Conservation (phyloP, 2,113 vertebrate species). For the Hyperoodon ampullatus region DNA sequence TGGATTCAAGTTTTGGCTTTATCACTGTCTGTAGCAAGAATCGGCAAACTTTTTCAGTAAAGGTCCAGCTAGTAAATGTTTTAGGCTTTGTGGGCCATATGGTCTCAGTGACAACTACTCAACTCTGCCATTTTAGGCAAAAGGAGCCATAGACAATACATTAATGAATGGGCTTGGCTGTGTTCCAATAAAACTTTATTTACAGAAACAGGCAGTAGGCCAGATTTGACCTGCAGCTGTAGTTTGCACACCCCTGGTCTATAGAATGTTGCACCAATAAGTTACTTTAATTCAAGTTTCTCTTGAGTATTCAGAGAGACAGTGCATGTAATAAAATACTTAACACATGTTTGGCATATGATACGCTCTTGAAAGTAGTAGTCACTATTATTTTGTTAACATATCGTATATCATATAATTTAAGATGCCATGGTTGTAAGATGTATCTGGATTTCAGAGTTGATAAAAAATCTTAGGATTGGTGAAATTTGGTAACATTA, state of each 20-base stretch:
- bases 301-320: constrained; percentile 21
- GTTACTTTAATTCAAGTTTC: neutral
- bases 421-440: neutral
- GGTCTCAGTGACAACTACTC: neutral
- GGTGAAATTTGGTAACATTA: neutral
- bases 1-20: constrained; percentile 3
- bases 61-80: constrained; percentile 22
- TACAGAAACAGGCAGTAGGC: neutral
- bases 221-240: neutral
- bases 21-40: neutral
- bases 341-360: neutral
- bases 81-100: neutral
- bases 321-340: neutral
- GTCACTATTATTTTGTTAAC: constrained; percentile 24
- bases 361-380: neutral
- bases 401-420: neutral
- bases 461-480: neutral
- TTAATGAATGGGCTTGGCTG: neutral
- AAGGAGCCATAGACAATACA: neutral
- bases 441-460: neutral
- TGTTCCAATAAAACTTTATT: neutral
- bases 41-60: neutral
- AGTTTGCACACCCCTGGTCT: neutral
- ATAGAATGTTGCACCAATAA: neutral
- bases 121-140: neutral